Percentiles rank a stretch among this genome's conserved stretches.
These are phyloP conservation scores for Spodoptera litura DNA, from an alignment of 1,140 invertebrate species.

Conservation along the genomic window DNA sequence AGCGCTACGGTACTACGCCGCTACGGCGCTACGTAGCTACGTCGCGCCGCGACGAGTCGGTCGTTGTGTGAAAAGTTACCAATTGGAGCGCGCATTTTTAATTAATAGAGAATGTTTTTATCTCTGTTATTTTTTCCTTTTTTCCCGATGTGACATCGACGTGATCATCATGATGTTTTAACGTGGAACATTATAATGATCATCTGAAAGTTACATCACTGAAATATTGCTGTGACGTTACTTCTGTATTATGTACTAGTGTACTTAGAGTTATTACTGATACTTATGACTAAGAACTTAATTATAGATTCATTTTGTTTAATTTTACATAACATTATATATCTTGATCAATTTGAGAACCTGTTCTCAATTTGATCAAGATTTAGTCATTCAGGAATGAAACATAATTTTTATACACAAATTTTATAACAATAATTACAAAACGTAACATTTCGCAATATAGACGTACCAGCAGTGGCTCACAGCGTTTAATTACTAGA, in stretches of 20 bases:
- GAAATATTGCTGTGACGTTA: too few species aligned
- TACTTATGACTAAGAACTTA: too few species aligned
- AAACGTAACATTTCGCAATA: background rate
- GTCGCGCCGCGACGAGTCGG: constrained; percentile 13
- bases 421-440: background rate
- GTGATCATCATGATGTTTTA: background rate
- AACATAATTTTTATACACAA: background rate
- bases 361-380: too few species aligned
- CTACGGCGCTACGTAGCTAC: constrained; percentile 11
- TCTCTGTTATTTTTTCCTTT: constrained; percentile 23
- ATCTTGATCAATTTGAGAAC: too few species aligned
- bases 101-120: constrained; percentile 48
- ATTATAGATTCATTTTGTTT: too few species aligned
- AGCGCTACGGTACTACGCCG: background rate
- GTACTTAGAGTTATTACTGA: too few species aligned
- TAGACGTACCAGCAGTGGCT: constrained; percentile 12
- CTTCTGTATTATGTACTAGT: too few species aligned
- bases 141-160: constrained; percentile 10
- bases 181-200: constrained; percentile 3
- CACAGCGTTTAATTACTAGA: constrained; percentile 36
- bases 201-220: background rate
- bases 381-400: too few species aligned
- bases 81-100: constrained; percentile 56
- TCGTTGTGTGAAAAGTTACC: constrained; percentile 49
- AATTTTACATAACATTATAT: too few species aligned